These are phyloP conservation scores for Junonia oenone DNA, from an alignment of 2,888 invertebrate species.

Conservation along the genomic window DNA sequence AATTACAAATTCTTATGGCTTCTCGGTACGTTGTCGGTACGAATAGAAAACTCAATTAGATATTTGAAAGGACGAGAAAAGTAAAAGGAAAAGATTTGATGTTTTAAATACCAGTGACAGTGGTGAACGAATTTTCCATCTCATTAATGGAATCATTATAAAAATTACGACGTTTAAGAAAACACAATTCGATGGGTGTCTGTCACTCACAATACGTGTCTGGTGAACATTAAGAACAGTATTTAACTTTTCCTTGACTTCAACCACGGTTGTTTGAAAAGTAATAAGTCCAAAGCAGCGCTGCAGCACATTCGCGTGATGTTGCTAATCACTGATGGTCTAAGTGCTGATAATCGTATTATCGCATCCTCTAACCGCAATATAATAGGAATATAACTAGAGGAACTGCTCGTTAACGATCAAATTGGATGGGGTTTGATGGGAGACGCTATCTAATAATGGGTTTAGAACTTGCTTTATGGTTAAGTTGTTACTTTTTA, in stretches of 20 bases:
- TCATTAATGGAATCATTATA: too few relatives aligned
- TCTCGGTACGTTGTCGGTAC: too few relatives aligned
- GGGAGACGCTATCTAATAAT: neutral
- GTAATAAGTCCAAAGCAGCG: neutral
- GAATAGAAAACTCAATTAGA: too few relatives aligned
- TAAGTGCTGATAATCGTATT: slow-evolving; percentile 7
- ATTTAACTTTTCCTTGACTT: neutral
- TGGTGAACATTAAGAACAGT: neutral
- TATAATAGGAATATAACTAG: slow-evolving; percentile 5
- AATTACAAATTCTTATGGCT: too few relatives aligned
- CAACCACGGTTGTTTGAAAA: neutral
- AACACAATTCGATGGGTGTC: too few relatives aligned
- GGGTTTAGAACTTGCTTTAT: neutral
- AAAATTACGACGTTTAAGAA: too few relatives aligned
- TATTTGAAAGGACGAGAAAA: too few relatives aligned
- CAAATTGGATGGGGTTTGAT: neutral
- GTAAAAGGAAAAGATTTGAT: too few relatives aligned
- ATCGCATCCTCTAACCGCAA: slow-evolving; percentile 7
- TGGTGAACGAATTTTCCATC: too few relatives aligned
- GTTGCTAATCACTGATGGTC: slow-evolving; percentile 13
- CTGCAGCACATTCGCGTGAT: neutral
- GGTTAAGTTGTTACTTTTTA: neutral
- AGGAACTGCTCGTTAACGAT: neutral
- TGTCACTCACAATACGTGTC: too few relatives aligned
- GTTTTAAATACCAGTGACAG: too few relatives aligned